These are phyloP conservation scores for Chroicocephalus ridibundus DNA, from an alignment of 2,113 vertebrate genomes.

Conservation along the genomic window DNA sequence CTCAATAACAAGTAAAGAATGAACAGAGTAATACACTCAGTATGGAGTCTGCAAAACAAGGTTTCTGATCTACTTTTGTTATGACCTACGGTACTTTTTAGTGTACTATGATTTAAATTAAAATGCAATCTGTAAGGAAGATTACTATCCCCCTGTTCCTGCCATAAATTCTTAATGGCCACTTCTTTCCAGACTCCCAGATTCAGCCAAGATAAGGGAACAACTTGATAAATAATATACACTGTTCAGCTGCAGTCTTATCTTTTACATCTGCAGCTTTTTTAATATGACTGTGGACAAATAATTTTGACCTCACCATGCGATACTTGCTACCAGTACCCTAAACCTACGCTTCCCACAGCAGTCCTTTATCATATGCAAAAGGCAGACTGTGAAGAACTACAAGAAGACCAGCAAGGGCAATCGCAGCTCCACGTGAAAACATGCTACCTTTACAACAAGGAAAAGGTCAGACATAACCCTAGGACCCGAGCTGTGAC, in stretches of 20 bases:
- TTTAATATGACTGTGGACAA: neutral
- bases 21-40: neutral
- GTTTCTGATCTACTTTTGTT: neutral
- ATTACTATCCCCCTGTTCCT: slow-evolving; percentile 12
- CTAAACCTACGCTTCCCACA: neutral
- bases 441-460: neutral
- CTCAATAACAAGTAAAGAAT: neutral
- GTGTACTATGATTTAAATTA: neutral
- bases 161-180: neutral
- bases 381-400: neutral
- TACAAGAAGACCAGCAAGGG: neutral
- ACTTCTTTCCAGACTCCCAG: neutral
- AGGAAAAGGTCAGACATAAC: neutral
- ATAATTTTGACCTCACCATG: neutral
- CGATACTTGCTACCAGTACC: neutral
- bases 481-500: neutral
- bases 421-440: neutral
- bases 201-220: neutral
- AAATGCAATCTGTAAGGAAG: neutral
- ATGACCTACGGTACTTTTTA: neutral
- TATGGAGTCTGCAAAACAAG: neutral
- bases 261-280: neutral
- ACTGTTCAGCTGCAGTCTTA: neutral
- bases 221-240: neutral
- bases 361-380: neutral